Conservation (phyloP, 2,797 vertebrate genomes). For the Saxicola maurus region DNA sequence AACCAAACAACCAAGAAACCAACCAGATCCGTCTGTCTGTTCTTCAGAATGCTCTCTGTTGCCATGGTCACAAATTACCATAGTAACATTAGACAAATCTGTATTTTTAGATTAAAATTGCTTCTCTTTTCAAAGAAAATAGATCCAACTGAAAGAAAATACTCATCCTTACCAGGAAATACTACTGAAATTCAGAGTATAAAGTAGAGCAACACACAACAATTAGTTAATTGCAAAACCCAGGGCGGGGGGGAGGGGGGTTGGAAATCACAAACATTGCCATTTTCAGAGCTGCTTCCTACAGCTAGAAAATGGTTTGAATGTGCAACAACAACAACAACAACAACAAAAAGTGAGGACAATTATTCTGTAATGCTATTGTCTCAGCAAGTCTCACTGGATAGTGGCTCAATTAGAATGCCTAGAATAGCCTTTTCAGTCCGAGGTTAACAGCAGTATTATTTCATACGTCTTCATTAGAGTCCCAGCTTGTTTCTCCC, state of each 20-base stretch:
- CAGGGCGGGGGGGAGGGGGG: rapidly evolving
- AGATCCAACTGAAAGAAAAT: neutral
- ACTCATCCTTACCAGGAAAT: neutral
- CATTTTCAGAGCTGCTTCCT: neutral
- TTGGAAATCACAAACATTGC: neutral
- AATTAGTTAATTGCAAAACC: neutral
- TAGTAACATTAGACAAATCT: conserved; percentile 37
- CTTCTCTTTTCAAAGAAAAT: neutral
- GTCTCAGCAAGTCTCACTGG: neutral
- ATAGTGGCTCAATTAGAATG: neutral
- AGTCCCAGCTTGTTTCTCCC: neutral
- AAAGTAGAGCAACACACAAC: neutral
- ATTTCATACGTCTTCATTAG: neutral
- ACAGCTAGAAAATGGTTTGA: neutral
- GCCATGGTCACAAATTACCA: conserved; percentile 42
- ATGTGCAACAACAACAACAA: neutral
- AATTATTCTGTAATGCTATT: neutral
- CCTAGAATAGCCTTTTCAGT: neutral
- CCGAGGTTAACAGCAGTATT: neutral
- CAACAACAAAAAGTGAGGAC: neutral
- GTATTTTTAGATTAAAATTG: conserved; percentile 34
- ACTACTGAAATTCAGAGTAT: neutral
- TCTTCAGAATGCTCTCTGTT: conserved; percentile 30
- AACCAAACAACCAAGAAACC: neutral
- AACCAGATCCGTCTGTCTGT: neutral